Evolutionary conservation across 2,113 vertebrate species (phyloP).

Genomic region (Phalacrocorax brasilianus): DNA sequence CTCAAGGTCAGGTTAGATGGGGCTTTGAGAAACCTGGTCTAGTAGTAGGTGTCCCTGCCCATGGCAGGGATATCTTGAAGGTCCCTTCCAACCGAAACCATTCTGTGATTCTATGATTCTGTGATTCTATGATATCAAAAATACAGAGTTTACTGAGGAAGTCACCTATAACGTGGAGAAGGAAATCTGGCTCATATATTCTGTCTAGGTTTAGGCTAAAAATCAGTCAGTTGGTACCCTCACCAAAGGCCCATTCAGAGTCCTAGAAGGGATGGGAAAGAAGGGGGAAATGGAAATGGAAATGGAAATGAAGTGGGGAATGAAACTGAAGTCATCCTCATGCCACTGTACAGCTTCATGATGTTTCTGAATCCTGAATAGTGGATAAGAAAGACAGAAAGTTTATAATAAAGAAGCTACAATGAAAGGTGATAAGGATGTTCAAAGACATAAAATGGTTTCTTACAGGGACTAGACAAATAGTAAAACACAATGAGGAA

Average conservation of each 20-base stretch:
- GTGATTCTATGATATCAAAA: neutral
- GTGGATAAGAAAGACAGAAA: neutral
- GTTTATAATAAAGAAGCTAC: neutral
- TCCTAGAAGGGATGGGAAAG: neutral
- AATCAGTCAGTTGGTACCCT: accelerated
- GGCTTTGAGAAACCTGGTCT: no score
- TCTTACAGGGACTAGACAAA: neutral
- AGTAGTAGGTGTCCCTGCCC: no score
- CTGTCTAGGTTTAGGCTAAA: neutral
- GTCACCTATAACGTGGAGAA: neutral
- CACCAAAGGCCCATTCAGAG: neutral
- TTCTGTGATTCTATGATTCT: no score
- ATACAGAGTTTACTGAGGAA: neutral
- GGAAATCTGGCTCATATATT: neutral
- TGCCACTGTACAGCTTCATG: neutral
- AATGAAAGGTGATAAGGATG: neutral
- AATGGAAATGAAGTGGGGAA: neutral
- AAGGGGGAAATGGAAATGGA: neutral
- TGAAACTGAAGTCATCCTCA: neutral
- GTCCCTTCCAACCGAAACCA: no score
- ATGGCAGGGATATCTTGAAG: no score
- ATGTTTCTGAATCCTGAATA: neutral
- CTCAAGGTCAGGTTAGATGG: no score
- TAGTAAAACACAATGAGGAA: neutral
- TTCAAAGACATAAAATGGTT: neutral